A percentile compares a stretch with the other conserved stretches of the same genome.
phyloP scores from a whole-genome alignment of 1,140 invertebrate genomes.

The Drosophila azteca region DNA sequence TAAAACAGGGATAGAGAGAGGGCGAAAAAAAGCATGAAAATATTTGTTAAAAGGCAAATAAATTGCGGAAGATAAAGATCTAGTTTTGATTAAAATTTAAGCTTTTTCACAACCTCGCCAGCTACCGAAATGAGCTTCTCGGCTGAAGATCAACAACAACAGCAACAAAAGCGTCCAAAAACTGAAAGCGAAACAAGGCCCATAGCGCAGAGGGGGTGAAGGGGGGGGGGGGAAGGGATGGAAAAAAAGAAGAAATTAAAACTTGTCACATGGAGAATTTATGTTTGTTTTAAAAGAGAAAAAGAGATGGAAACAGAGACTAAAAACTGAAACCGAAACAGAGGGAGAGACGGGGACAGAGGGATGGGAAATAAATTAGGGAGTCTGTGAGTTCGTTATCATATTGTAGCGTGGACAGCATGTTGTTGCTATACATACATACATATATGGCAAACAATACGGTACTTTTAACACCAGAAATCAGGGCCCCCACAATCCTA shows the following conservation, averaged over 20 bases:
- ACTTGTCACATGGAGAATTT: conserved; percentile 70
- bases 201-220: conserved; percentile 4
- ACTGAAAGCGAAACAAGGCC: conserved; percentile 4
- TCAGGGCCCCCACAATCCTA: conserved; percentile 54
- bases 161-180: conserved; percentile 6
- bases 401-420: conserved; percentile 42
- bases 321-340: too few species aligned
- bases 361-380: conserved; percentile 66
- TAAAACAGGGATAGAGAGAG: conserved; percentile 3
- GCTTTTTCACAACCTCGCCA: conserved; percentile 78
- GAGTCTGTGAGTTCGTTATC: conserved; percentile 53
- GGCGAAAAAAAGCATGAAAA: conserved; percentile 63
- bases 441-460: conserved; percentile 81
- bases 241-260: conserved; percentile 63
- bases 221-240: too few species aligned
- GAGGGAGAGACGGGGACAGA: conserved; percentile 26
- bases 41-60: conserved; percentile 80
- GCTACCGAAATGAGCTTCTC: conserved; percentile 60
- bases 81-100: conserved; percentile 83
- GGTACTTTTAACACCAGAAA: conserved; percentile 80
- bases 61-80: conserved; percentile 77
- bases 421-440: conserved; percentile 51
- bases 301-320: conserved; percentile 26
- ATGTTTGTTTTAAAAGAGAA: conserved; percentile 62
- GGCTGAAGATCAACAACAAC: conserved; percentile 2